Percentiles rank a stretch among this genome's conserved stretches.
Conservation (phyloP, 2,797 vertebrate species). For the Limosa lapponica region DNA sequence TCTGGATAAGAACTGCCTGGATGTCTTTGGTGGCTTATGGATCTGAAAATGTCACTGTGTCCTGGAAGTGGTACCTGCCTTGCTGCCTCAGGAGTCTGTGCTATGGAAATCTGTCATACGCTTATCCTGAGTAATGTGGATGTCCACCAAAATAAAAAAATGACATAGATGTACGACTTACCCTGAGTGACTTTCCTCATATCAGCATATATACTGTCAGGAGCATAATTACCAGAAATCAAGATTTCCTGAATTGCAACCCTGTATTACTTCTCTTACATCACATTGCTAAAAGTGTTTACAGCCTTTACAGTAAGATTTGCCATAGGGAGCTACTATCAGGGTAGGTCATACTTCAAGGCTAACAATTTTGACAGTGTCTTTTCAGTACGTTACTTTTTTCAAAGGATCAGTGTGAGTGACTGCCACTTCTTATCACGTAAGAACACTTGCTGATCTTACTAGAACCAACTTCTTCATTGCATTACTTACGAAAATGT, state of each 20-base stretch:
- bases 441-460: neutral
- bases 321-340: neutral
- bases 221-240: neutral
- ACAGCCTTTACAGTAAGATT: neutral
- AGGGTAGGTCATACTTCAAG: neutral
- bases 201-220: neutral
- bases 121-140: neutral
- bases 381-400: neutral
- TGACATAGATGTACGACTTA: neutral
- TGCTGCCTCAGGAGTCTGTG: accelerated
- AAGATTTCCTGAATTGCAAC: neutral
- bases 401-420: neutral
- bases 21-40: neutral
- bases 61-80: neutral
- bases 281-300: neutral
- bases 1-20: neutral
- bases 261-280: neutral
- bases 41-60: neutral
- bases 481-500: neutral
- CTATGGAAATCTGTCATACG: neutral
- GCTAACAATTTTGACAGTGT: neutral
- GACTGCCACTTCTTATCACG: neutral
- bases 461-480: neutral
- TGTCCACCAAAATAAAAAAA: neutral
- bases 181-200: neutral